Base-by-base conservation (phyloP, 1,140 invertebrate genomes). In the Musca vetustissima region DNA sequence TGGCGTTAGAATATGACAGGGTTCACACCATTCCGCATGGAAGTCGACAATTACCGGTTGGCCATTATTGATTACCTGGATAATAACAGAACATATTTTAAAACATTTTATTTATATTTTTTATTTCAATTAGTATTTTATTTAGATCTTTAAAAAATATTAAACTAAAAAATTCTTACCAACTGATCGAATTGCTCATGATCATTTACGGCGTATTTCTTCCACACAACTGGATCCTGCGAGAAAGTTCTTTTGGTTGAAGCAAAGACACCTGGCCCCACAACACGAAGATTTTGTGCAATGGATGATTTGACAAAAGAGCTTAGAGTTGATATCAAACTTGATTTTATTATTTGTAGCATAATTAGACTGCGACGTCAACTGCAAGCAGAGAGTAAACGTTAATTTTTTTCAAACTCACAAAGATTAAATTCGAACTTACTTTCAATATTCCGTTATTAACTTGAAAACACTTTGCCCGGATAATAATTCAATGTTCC, bases 21-120 rank as follows among this genome's bases (percentile, higher is more conserved):
- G 97, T 76, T 96, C 95, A 84, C 97, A 90, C 97, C 97, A 98
- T 72, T 94, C 91, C 4, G 92, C 92, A 75, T 94, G 92, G 77
- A 93, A 94, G 81, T 93, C 93, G 3, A 94, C 92, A 81, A 94
- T 92, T 8, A 94, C 92, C 22, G 92, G 91, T 73, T 90, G 89
- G 48, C 87, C 86, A 75, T 90, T 92, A 76, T 93, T 92, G 87
- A 93, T 91, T 28, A 93, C 92, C 86, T 93, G 72, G 4, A 77
- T 67, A 19, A 48, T 28, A 28, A 28, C 8, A 4, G 28, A 28
- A 28, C 3, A 8, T 28, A 8, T 28, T 43, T 43, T 43, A n/a
- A n/a, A n/a, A n/a, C n/a, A n/a, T n/a, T n/a, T n/a, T n/a, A n/a
- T n/a, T n/a, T n/a, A 32, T 24, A 9, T 57, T 47, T 14, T 3